phyloP scores from a whole-genome alignment of 2,797 vertebrate species.

The Echiichthys vipera region DNA sequence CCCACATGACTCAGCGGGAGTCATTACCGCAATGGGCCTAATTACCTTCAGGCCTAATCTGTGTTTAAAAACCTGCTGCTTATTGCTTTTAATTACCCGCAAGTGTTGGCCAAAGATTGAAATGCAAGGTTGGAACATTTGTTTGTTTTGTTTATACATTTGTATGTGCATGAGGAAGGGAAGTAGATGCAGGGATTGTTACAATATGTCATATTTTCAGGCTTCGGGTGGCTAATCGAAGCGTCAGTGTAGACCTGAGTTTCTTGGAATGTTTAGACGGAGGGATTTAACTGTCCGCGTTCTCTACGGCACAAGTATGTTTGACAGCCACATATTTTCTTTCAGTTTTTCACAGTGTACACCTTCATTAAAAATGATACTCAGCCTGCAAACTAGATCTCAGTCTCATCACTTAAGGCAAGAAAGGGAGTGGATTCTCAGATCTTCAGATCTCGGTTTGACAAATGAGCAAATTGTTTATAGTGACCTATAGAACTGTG shows the following conservation, averaged over 20 bases:
- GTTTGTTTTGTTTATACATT: slow-evolving; percentile 5
- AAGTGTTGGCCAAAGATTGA: slow-evolving; percentile 51
- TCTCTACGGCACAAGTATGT: not conserved
- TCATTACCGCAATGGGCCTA: slow-evolving; percentile 73
- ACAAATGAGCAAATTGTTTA: slow-evolving; percentile 23
- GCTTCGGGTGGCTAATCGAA: slow-evolving; percentile 1
- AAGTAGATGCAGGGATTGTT: not conserved
- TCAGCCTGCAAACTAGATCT: slow-evolving; percentile 31
- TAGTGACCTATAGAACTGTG: slow-evolving; percentile 10
- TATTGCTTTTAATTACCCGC: slow-evolving; percentile 71
- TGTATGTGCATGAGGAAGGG: not conserved
- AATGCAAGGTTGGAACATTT: slow-evolving; percentile 30
- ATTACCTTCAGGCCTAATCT: slow-evolving; percentile 78
- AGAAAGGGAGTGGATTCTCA: slow-evolving; percentile 16
- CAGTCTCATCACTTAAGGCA: slow-evolving; percentile 7
- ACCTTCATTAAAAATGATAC: slow-evolving; percentile 44
- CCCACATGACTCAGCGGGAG: slow-evolving; percentile 69
- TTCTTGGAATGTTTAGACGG: slow-evolving; percentile 11
- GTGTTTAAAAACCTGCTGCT: slow-evolving; percentile 73
- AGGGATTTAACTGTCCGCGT: slow-evolving; percentile 5
- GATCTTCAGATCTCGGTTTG: slow-evolving; percentile 45
- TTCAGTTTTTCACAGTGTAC: not conserved
- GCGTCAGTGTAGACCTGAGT: not conserved
- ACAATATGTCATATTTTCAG: not conserved
- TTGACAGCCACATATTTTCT: slow-evolving; percentile 20